Evolutionary conservation across 2,797 vertebrate species (phyloP), one percentile per base, ranked within the genome.

Genomic region (Rachycentron canadum): DNA sequence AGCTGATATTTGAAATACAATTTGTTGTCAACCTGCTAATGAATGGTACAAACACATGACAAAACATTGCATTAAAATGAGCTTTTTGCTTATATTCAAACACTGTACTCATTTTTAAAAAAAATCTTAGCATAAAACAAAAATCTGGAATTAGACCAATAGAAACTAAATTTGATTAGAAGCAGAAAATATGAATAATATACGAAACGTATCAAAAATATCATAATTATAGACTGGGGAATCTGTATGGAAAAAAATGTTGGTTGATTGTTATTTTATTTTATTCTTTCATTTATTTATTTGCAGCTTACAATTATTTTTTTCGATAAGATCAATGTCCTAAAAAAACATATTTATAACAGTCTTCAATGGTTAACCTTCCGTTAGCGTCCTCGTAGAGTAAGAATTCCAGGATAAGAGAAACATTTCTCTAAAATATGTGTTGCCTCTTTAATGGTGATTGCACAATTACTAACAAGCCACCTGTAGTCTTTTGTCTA

Each of bases 371-470:
- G 25, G 17, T 45, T 21, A 49, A 71, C 40, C 52, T 34, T 19
- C 28, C n/a, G 40, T 32, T 19, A 50, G 16, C 14, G 50, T 56
- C 19, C 0, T 40, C 28, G 32, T 40, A 12, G 49, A 77, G 16
- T 43, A 25, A 62, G 77, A 58, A 3, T 59, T 34, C 1, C 1
- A 21, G 7, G 10, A 10, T 19, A 57, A n/a, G 26, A 64, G 14
- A 26, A 53, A 55, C 21, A 17, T 30, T 8, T 1, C 28, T 19
- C 13, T 28, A 47, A 66, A 52, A 40, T 67, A 32, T 23, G 45
- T 14, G 12, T 17, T 45, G 25, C n/a, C 19, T 66, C 57, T 65
- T 58, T 13, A 13, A 61, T 56, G 36, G 23, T 59, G 28, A 74
- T 32, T 47, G 36, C 0, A 0, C 56, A 40, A 5, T 53, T 17